Evolutionary conservation across 37 sponge, comb jelly and placozoan species (phyloP).

Genomic region (Beroe ovata): DNA sequence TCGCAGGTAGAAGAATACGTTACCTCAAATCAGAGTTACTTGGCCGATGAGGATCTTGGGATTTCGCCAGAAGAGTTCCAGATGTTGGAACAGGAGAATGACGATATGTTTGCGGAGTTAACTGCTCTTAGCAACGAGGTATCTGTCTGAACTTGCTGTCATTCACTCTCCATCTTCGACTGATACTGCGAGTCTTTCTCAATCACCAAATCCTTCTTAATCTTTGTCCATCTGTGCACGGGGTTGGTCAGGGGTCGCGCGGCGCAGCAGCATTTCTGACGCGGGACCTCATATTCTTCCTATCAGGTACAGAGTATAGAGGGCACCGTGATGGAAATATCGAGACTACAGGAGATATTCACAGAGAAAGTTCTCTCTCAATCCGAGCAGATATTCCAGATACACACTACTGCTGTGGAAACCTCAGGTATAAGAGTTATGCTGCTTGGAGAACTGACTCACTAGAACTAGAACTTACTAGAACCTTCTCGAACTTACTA

Average conservation of each 20-base stretch:
- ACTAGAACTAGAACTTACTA: too few species aligned
- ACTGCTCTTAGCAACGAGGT: conserved; percentile 35
- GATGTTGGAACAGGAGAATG: conserved; percentile 26
- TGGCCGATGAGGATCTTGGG: conserved; percentile 3
- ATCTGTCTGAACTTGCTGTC: too few species aligned
- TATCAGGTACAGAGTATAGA: conserved; percentile 73
- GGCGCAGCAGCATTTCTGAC: too few species aligned
- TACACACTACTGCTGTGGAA: conserved; percentile 59
- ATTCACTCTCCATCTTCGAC: too few species aligned
- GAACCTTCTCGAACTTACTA: too few species aligned
- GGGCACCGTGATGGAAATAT: conserved; percentile 84
- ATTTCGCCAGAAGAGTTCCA: conserved; percentile 4
- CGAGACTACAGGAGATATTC: conserved; percentile 82
- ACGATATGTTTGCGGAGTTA: conserved; percentile 1
- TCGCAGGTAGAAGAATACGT: conserved; percentile 28
- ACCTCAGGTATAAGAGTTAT: conserved; percentile 64
- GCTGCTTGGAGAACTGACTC: too few species aligned
- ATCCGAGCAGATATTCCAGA: conserved; percentile 45
- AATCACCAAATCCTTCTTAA: too few species aligned
- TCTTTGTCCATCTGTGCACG: too few species aligned
- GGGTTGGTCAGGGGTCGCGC: too few species aligned
- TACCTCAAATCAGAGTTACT: neutral
- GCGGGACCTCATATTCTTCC: too few species aligned
- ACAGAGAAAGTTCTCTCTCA: conserved; percentile 79
- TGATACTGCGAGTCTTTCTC: too few species aligned